Evolutionary conservation across 2,797 vertebrate genomes (phyloP).

Genomic region (Melanotaenia parkinsoni): DNA sequence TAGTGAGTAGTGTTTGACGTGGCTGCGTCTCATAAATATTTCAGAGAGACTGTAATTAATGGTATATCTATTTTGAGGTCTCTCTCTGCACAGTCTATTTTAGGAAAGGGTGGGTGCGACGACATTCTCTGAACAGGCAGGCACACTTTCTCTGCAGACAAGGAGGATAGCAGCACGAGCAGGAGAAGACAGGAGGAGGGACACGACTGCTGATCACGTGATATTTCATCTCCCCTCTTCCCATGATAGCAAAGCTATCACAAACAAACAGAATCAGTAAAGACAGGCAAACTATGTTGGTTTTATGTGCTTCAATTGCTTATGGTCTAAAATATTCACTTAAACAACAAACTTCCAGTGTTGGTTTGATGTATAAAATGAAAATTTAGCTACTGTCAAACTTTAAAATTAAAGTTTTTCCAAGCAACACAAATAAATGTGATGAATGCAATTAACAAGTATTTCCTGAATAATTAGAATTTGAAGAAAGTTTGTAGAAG

Average conservation of each 20-base stretch:
- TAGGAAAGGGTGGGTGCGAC: slow-evolving; percentile 65
- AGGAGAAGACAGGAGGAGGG: slow-evolving; percentile 34
- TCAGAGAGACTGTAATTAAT: slow-evolving; percentile 79
- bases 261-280: slow-evolving; percentile 31
- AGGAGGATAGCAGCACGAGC: slow-evolving; percentile 59
- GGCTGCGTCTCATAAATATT: slow-evolving; percentile 77
- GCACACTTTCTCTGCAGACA: slow-evolving; percentile 59
- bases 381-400: neutral
- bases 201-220: slow-evolving; percentile 61
- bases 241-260: slow-evolving; percentile 39
- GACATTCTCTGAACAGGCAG: slow-evolving; percentile 54
- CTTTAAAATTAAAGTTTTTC: neutral
- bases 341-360: neutral
- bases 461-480: neutral
- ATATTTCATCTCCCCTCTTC: slow-evolving; percentile 48
- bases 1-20: slow-evolving; percentile 62
- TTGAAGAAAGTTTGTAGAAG: neutral
- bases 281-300: neutral
- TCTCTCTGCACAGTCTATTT: slow-evolving; percentile 74
- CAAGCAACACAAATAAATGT: neutral
- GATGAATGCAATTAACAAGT: neutral
- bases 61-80: slow-evolving; percentile 79
- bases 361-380: neutral
- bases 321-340: slow-evolving; percentile 6
- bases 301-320: slow-evolving; percentile 15